phyloP scores from a whole-genome alignment of 2,113 vertebrate genomes.

The Tychaedon coryphoeus region DNA sequence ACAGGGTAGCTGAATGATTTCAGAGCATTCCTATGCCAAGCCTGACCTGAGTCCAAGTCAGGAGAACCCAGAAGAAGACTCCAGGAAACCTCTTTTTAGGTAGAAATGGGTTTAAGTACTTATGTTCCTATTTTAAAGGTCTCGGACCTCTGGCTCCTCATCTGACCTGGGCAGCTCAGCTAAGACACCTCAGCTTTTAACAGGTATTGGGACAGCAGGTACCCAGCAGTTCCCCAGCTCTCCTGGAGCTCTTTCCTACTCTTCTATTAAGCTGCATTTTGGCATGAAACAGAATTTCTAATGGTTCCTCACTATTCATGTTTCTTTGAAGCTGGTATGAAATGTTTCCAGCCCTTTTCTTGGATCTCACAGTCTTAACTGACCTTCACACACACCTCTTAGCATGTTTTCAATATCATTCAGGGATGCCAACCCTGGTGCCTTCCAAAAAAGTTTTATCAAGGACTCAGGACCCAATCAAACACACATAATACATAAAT shows the following conservation, averaged over 20 bases:
- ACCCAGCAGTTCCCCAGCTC: background rate
- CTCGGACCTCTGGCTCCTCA: background rate
- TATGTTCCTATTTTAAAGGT: background rate
- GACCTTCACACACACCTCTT: fast-evolving
- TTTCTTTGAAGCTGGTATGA: background rate
- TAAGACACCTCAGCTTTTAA: background rate
- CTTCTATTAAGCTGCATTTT: background rate
- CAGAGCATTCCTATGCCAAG: background rate
- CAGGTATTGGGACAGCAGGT: background rate
- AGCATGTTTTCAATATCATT: background rate
- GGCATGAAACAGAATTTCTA: background rate
- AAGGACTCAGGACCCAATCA: background rate
- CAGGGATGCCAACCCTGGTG: background rate
- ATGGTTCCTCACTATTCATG: background rate
- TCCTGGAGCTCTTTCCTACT: background rate
- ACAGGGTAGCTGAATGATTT: background rate
- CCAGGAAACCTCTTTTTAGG: background rate
- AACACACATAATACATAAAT: background rate
- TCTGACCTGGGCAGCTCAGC: background rate
- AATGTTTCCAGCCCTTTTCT: background rate
- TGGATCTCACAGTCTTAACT: background rate
- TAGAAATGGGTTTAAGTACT: background rate
- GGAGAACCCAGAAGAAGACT: background rate
- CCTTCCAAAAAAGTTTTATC: background rate
- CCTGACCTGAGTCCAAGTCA: background rate